These are phyloP conservation scores for Ornithoptera priamus DNA, from an alignment of 2,888 invertebrate species.

Conservation along the genomic window DNA sequence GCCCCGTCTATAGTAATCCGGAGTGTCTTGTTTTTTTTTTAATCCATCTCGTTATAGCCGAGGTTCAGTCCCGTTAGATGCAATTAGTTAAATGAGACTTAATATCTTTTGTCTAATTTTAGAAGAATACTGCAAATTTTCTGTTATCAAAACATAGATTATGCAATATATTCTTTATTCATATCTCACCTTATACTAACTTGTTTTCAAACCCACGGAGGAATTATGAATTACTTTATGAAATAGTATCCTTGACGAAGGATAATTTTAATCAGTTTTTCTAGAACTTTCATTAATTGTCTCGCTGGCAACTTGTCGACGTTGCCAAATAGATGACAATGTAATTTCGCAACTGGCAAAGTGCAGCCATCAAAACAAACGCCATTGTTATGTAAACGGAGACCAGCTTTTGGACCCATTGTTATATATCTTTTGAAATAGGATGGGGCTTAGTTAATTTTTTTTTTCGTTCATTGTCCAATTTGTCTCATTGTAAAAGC, in stretches of 20 bases:
- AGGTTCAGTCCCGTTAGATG: slow-evolving; percentile 7
- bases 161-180: too few species aligned
- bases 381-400: slow-evolving; percentile 30
- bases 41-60: slow-evolving; percentile 15
- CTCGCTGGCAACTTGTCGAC: slow-evolving; percentile 26
- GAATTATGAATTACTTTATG: not conserved
- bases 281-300: slow-evolving; percentile 17
- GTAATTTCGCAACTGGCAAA: slow-evolving; percentile 33
- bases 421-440: slow-evolving; percentile 27
- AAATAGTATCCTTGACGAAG: not conserved
- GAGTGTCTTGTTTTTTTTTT: slow-evolving; percentile 20
- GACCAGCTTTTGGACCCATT: slow-evolving; percentile 23
- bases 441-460: slow-evolving; percentile 27
- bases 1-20: slow-evolving; percentile 28
- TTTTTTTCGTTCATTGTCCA: slow-evolving; percentile 27
- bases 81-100: slow-evolving; percentile 14
- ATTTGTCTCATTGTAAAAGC: slow-evolving; percentile 6
- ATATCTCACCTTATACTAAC: too few species aligned
- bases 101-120: not conserved
- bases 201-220: not conserved
- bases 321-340: slow-evolving; percentile 36
- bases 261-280: slow-evolving; percentile 9
- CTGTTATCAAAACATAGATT: too few species aligned
- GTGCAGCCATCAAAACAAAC: slow-evolving; percentile 31
- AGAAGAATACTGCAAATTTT: too few species aligned